Conservation (phyloP, 2,113 vertebrate genomes). For the Toxotes chatareus region DNA sequence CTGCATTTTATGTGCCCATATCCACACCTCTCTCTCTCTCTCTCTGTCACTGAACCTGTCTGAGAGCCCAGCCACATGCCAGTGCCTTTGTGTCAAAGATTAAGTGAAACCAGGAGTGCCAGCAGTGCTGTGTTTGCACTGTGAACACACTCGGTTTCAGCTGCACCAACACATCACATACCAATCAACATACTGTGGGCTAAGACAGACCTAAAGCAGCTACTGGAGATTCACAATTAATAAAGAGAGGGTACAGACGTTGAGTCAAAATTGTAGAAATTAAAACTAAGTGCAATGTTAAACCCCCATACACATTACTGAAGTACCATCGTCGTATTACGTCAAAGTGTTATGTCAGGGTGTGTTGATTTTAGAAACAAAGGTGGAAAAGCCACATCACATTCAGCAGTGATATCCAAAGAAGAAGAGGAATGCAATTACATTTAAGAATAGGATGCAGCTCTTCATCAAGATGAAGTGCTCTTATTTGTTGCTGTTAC, state of each 20-base stretch:
- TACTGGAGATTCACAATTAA: constrained; percentile 32
- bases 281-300: neutral
- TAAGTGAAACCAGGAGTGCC: constrained; percentile 82
- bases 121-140: constrained; percentile 79
- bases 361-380: neutral
- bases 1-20: constrained; percentile 28
- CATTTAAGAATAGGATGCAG: constrained; percentile 24
- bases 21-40: constrained; percentile 8
- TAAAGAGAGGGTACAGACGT: neutral
- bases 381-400: neutral
- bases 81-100: constrained; percentile 84
- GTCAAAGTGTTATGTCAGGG: too few species aligned
- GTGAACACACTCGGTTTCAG: constrained; percentile 75
- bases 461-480: constrained; percentile 19
- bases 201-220: constrained; percentile 27
- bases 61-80: constrained; percentile 78
- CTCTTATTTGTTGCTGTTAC: constrained; percentile 32
- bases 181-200: constrained; percentile 57
- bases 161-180: constrained; percentile 79
- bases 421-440: neutral
- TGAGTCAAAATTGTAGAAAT: neutral
- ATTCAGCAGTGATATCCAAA: constrained; percentile 4
- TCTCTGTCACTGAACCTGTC: constrained; percentile 63
- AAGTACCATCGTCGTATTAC: neutral
- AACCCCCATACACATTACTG: neutral